Conservation (phyloP, 1,140 invertebrate species). For the Drosophila micromelanica region DNA sequence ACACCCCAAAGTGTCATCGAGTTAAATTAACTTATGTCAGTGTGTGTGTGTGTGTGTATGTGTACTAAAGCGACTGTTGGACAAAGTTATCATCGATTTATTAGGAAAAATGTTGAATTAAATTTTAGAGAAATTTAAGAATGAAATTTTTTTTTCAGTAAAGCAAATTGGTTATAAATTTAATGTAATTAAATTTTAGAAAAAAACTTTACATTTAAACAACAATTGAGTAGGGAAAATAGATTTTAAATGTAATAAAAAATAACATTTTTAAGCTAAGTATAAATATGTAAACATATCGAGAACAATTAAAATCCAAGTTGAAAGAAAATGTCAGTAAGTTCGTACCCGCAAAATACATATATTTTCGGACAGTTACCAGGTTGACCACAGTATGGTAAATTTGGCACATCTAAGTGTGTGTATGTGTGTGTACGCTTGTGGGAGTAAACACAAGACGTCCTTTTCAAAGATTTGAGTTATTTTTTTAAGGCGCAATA, state of each 20-base stretch:
- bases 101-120: slow-evolving; percentile 7
- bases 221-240: not conserved
- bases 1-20: slow-evolving; percentile 73
- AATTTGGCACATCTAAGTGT: not conserved
- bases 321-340: too few species aligned
- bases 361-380: too few species aligned
- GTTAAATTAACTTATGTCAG: slow-evolving; percentile 48
- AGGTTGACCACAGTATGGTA: not conserved
- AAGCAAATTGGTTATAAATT: too few species aligned
- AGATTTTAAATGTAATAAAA: too few species aligned
- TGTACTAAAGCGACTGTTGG: slow-evolving; percentile 10
- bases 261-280: too few species aligned
- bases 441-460: slow-evolving; percentile 21
- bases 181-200: not conserved
- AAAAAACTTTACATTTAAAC: not conserved
- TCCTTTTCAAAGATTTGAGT: slow-evolving; percentile 62
- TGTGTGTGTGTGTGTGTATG: slow-evolving; percentile 1
- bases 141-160: too few species aligned
- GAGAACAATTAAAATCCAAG: too few species aligned
- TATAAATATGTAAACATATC: too few species aligned
- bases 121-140: not conserved
- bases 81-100: slow-evolving; percentile 31
- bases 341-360: too few species aligned
- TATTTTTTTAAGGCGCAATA: slow-evolving; percentile 65
- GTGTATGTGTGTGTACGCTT: slow-evolving; percentile 12